These are phyloP conservation scores for Sitobion miscanthi DNA, from an alignment of 1,140 invertebrate species.

Conservation along the genomic window DNA sequence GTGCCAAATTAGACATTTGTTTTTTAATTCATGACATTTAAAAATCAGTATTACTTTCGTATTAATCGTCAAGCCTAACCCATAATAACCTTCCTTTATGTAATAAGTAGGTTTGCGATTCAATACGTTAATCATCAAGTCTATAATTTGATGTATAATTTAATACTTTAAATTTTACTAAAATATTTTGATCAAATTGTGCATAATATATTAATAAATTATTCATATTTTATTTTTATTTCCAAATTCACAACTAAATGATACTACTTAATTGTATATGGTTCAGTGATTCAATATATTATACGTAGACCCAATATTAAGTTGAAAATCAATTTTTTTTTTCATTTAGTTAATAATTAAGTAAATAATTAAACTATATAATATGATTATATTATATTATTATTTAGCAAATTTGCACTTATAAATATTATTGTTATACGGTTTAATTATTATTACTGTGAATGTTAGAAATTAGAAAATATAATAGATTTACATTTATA, in stretches of 20 bases:
- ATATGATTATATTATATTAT: conserved; percentile 11
- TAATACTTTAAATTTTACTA: neutral
- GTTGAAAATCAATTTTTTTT: conserved; percentile 18
- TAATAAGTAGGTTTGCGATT: neutral
- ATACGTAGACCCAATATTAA: neutral
- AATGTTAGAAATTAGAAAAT: conserved; percentile 44
- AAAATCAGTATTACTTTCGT: neutral
- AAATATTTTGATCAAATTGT: conserved; percentile 14
- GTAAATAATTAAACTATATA: conserved; percentile 31
- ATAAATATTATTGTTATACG: conserved; percentile 45
- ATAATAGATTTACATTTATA: conserved; percentile 41
- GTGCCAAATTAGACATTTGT: conserved; percentile 6
- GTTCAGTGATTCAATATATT: neutral
- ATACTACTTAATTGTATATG: neutral
- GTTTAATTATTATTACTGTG: conserved; percentile 53
- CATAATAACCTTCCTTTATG: neutral
- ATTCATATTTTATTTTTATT: conserved; percentile 18
- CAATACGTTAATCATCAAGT: neutral
- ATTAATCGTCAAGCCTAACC: neutral
- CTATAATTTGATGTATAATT: neutral
- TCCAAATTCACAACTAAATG: neutral
- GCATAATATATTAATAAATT: neutral
- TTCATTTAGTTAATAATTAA: neutral
- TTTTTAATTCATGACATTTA: neutral
- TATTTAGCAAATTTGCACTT: conserved; percentile 25